These are phyloP conservation scores for Onychorhynchus coronatus DNA, from an alignment of 2,113 vertebrate genomes.

Conservation along the genomic window DNA sequence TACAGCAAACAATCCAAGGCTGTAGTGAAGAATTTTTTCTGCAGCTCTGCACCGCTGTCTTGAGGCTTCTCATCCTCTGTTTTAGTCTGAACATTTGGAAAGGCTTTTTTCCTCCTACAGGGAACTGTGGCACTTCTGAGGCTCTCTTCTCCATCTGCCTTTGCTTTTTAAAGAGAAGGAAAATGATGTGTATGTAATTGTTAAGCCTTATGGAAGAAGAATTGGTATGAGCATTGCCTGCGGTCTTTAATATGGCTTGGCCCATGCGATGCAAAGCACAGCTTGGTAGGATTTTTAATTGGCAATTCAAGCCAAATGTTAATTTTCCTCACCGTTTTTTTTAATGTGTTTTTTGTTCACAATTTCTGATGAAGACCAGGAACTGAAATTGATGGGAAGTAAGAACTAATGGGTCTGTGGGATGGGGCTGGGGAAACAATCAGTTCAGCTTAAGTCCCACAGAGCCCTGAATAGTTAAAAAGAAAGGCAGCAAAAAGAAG, in stretches of 20 bases:
- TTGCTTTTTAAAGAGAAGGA: background rate
- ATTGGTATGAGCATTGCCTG: background rate
- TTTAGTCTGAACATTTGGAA: background rate
- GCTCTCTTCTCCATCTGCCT: background rate
- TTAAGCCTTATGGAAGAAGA: background rate
- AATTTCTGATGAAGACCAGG: background rate
- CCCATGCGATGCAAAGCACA: background rate
- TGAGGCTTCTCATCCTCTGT: background rate
- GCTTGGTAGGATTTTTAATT: background rate
- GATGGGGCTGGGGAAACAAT: background rate
- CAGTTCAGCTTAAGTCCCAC: background rate
- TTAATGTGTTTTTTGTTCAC: background rate
- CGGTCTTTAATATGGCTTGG: background rate
- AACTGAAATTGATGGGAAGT: background rate
- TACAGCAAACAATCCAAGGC: conserved; percentile 11
- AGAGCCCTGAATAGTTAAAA: background rate
- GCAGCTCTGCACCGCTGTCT: background rate
- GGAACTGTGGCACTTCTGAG: background rate
- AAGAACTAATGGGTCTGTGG: background rate
- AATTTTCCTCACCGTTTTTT: background rate
- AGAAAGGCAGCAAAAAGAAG: background rate
- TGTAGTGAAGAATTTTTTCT: background rate
- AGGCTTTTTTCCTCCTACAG: background rate
- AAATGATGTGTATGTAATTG: background rate
- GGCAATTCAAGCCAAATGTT: background rate